Evolutionary conservation across 1,140 invertebrate genomes (phyloP).

Genomic region (Semibalanus balanoides): DNA sequence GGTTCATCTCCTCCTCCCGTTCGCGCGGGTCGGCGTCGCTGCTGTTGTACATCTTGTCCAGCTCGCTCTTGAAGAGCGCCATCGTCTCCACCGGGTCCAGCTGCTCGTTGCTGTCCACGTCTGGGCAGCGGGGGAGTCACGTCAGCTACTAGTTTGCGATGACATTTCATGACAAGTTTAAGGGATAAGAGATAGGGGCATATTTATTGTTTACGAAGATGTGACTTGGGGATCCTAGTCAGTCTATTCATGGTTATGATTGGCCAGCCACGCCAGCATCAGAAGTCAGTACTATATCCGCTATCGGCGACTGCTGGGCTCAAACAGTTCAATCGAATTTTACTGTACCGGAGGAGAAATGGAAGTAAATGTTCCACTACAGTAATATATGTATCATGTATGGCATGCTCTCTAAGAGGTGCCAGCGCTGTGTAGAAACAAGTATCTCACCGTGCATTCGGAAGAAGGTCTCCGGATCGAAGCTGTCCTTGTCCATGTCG

Average conservation of each 20-base stretch:
- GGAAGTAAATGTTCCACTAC: background rate
- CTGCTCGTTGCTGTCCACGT: background rate
- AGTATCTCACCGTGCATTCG: constrained; percentile 74
- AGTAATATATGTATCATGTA: no score
- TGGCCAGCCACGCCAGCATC: no score
- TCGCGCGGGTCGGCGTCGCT: background rate
- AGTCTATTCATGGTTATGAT: no score
- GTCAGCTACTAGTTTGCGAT: background rate
- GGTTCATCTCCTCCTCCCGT: constrained; percentile 5
- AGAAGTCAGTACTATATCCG: no score
- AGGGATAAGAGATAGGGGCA: no score
- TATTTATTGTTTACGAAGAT: no score
- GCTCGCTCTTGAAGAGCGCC: constrained; percentile 2
- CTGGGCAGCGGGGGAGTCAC: constrained; percentile 6
- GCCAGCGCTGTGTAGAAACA: background rate
- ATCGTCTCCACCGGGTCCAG: background rate
- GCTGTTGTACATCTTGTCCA: constrained; percentile 24
- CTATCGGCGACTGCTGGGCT: no score
- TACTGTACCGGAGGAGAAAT: background rate
- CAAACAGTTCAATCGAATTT: no score
- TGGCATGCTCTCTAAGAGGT: no score
- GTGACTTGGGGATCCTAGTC: no score
- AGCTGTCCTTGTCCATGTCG: constrained; percentile 78
- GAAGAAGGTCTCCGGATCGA: constrained; percentile 96
- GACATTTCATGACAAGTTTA: no score